Evolutionary conservation across 2,113 vertebrate genomes (phyloP).

Genomic region (Xerus inauris): DNA sequence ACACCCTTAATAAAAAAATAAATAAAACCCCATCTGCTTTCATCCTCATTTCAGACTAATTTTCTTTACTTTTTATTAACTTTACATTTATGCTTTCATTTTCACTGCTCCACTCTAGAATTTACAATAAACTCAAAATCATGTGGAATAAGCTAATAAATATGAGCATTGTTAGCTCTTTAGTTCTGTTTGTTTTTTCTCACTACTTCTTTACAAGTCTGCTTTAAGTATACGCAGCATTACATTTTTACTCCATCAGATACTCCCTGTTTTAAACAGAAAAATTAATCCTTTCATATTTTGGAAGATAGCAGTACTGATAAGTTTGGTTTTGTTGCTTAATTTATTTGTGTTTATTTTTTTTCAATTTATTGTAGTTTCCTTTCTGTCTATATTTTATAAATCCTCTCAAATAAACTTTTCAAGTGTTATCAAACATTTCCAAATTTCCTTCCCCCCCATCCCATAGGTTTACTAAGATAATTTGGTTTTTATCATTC

Average conservation of each 20-base stretch:
- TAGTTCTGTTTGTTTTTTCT: neutral
- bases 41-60: neutral
- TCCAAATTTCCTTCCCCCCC: neutral
- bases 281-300: neutral
- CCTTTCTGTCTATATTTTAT: neutral
- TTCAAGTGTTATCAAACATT: neutral
- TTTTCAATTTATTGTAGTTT: neutral
- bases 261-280: neutral
- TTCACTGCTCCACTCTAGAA: neutral
- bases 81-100: neutral
- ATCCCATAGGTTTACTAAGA: neutral
- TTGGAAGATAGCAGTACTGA: neutral
- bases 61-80: neutral
- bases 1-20: neutral
- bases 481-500: neutral
- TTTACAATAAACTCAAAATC: neutral
- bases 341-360: neutral
- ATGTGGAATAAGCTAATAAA: neutral
- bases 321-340: neutral
- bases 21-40: neutral
- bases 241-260: neutral
- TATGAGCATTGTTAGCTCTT: neutral
- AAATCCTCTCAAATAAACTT: neutral
- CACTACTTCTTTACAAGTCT: neutral
- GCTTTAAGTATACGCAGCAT: neutral